These are phyloP conservation scores for Neoitamus cyanurus DNA, from an alignment of 2,888 invertebrate genomes.

Conservation along the genomic window DNA sequence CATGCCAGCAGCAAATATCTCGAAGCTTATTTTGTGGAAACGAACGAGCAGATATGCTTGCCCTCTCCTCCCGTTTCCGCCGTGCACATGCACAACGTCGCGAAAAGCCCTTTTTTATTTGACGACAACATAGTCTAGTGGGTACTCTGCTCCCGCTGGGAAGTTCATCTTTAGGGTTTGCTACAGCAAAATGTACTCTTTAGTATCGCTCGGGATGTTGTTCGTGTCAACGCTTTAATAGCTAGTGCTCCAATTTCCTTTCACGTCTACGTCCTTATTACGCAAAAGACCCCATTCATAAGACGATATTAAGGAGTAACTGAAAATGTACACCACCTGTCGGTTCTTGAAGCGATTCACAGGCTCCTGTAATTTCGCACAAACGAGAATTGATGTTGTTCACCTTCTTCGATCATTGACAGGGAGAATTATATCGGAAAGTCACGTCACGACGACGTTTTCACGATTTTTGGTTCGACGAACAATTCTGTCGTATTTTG, in stretches of 20 bases:
- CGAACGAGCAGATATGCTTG: background rate
- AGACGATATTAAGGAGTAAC: background rate
- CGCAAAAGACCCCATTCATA: background rate
- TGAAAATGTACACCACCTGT: background rate
- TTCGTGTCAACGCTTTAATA: background rate
- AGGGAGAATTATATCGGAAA: background rate
- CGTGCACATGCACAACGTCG: background rate
- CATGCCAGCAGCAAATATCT: background rate
- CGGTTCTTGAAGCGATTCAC: background rate
- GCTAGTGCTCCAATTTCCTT: background rate
- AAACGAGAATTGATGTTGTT: background rate
- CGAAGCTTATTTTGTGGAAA: background rate
- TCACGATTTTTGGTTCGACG: background rate
- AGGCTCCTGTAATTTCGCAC: background rate
- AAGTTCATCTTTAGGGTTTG: background rate
- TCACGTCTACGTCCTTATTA: background rate
- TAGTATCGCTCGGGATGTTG: background rate
- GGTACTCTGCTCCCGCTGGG: background rate
- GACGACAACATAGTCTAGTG: background rate
- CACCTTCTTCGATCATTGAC: background rate
- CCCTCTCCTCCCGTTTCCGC: background rate
- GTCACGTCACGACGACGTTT: background rate
- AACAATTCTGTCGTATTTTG: background rate
- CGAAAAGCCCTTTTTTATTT: background rate
- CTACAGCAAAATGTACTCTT: background rate